A percentile compares a stretch with the other conserved stretches of the same genome.
Conservation (phyloP, 1,140 invertebrate species). For the Hetaerina americana region DNA sequence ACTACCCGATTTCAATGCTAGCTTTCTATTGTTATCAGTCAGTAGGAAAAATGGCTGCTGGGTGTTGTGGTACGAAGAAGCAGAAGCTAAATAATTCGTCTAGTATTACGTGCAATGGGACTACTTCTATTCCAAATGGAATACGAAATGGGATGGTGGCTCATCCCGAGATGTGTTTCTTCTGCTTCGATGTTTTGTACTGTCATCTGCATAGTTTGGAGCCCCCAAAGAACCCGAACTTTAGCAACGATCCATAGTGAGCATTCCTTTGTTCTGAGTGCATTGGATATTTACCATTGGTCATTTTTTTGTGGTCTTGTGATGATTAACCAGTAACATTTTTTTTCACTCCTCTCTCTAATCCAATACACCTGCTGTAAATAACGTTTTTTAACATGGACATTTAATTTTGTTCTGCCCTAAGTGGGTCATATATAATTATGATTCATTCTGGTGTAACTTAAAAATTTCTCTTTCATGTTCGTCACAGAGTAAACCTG, state of each 20-base stretch:
- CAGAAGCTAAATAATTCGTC: slow-evolving; percentile 69
- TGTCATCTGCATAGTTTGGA: slow-evolving; percentile 85
- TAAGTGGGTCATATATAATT: background rate
- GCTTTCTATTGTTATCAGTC: slow-evolving; percentile 2
- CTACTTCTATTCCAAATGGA: slow-evolving; percentile 39
- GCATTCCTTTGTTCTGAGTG: slow-evolving; percentile 29
- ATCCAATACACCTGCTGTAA: no score
- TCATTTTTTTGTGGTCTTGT: no score
- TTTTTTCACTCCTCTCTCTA: no score
- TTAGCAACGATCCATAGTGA: slow-evolving; percentile 92
- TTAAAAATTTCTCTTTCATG: no score
- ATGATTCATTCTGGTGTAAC: background rate
- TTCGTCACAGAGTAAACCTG: no score
- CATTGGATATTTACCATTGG: background rate
- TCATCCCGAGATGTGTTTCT: slow-evolving; percentile 92
- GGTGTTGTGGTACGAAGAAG: slow-evolving; percentile 79
- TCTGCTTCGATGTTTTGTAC: slow-evolving; percentile 95
- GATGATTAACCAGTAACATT: no score
- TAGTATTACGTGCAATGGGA: slow-evolving; percentile 36
- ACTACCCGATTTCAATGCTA: no score
- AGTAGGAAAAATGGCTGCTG: slow-evolving; percentile 55
- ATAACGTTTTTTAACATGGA: no score
- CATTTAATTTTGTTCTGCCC: no score
- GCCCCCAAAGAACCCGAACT: slow-evolving; percentile 74
- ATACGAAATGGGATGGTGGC: slow-evolving; percentile 53